Evolutionary conservation across 2,888 invertebrate genomes (phyloP), one percentile per base, ranked within the genome.

Genomic region (Caenorhabditis doughertyi): DNA sequence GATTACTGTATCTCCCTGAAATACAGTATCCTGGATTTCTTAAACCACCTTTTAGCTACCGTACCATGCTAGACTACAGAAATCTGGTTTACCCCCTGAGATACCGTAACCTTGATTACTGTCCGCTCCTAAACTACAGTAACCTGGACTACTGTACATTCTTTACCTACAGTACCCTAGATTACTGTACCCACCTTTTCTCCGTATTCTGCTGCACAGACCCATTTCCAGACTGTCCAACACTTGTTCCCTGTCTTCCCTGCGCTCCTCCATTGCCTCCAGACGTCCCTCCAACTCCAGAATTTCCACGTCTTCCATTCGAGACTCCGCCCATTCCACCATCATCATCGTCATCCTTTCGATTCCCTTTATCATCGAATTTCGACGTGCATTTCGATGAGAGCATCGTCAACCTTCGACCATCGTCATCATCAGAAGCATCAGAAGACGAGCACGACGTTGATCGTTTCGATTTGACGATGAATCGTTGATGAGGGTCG

Each of bases 361-460:
- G 16, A n/a, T 81, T 82, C 13, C 71, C 67, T 16, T 58, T 58
- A 53, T 77, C 64, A 27, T 82, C 71, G 44, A 79, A 65, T 42
- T 76, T 79, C 21, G 71, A 29, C 4, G 67, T 25, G 25, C 79
- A 83, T 55, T 85, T 83, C 71, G 82, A 71, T 23, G 83, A 84
- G 3, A 89, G 60, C 77, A 90, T 83, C 23, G 85, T 86, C 58
- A 88, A 71, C n/a, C 88, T 73, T 4, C 89, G 73, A 16, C 87
- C 87, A 51, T 88, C 88, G 96, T 93, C 93, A 29, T 93, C 93
- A 92, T 97, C 97, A 80, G 96, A 96, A 7, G 97, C 95, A 92
- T 97, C 97, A 0, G 97, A 97, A 67, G 96, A 97, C 89, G 96
- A 96, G 92, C 97, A 97, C 68, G 96, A 96, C 3, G 89, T 88